Percentiles rank a stretch among this genome's conserved stretches.
Conservation (phyloP, 1,140 invertebrate species). For the Sipha flava region DNA sequence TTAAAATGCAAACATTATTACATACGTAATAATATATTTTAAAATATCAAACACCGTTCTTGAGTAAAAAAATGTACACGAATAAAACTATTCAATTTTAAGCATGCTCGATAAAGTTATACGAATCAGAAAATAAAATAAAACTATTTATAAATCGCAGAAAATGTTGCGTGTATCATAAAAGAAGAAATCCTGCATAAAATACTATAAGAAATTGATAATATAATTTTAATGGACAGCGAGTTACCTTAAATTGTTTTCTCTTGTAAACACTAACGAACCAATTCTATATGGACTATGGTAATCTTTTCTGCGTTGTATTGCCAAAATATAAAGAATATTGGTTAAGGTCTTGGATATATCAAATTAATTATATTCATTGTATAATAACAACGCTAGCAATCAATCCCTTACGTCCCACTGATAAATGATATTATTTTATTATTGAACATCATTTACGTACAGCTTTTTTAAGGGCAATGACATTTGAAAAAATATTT, state of each 20-base stretch:
- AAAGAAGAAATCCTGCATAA: neutral
- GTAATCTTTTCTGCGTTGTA: conserved; percentile 22
- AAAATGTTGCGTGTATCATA: neutral
- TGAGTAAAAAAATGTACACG: neutral
- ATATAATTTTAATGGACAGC: neutral
- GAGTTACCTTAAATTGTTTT: neutral
- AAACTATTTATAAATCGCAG: neutral
- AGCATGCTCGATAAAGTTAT: neutral
- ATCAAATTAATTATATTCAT: conserved; percentile 5
- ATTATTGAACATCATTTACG: neutral
- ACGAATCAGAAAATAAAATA: neutral
- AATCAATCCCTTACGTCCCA: conserved; percentile 9
- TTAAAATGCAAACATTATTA: too few relatives aligned
- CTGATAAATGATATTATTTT: conserved; percentile 14
- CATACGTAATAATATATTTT: too few relatives aligned
- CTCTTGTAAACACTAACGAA: conserved; percentile 22
- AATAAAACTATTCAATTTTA: neutral
- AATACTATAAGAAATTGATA: neutral
- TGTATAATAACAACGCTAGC: conserved; percentile 7
- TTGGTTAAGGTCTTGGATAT: conserved; percentile 10
- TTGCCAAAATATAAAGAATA: neutral
- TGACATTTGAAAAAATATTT: neutral
- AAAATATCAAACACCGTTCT: neutral
- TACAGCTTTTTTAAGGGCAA: neutral
- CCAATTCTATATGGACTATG: conserved; percentile 24